These are phyloP conservation scores for Sylvia atricapilla DNA, from an alignment of 2,113 vertebrate species.

Conservation along the genomic window DNA sequence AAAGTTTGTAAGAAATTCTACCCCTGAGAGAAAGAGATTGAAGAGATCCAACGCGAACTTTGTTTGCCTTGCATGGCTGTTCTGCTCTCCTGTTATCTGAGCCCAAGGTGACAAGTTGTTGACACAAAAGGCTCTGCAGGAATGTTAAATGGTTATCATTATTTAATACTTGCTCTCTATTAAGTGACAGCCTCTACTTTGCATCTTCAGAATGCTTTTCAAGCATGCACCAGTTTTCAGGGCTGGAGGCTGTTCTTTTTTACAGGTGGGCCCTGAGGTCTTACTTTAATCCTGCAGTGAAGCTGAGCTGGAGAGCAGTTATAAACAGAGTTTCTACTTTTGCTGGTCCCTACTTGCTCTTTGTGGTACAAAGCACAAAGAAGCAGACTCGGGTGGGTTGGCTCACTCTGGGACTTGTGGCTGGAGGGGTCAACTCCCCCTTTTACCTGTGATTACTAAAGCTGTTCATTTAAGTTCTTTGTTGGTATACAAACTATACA, in stretches of 20 bases:
- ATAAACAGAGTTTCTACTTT: not conserved
- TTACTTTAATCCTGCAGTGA: not conserved
- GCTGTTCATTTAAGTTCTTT: not conserved
- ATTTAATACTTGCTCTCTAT: not conserved
- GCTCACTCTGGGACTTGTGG: not conserved
- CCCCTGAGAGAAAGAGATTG: not conserved
- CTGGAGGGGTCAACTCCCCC: not conserved
- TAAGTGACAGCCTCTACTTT: slow-evolving; percentile 15
- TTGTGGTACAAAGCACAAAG: not conserved
- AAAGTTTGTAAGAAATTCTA: not conserved
- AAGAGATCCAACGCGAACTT: not conserved
- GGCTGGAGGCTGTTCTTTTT: not conserved
- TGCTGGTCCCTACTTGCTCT: not conserved
- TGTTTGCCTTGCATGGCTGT: not conserved
- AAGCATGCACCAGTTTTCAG: not conserved
- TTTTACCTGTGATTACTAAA: not conserved
- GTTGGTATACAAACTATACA: not conserved
- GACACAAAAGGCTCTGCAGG: not conserved
- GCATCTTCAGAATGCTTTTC: not conserved
- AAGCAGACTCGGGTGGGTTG: not conserved
- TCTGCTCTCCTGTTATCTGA: not conserved
- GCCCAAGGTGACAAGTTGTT: slow-evolving; percentile 16
- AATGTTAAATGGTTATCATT: slow-evolving; percentile 40
- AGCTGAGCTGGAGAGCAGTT: not conserved
- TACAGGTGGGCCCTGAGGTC: not conserved